A percentile compares a stretch with the other conserved stretches of the same genome.
phyloP scores from a whole-genome alignment of 92 coral and sea anemone species.

The Heteractis magnifica region DNA sequence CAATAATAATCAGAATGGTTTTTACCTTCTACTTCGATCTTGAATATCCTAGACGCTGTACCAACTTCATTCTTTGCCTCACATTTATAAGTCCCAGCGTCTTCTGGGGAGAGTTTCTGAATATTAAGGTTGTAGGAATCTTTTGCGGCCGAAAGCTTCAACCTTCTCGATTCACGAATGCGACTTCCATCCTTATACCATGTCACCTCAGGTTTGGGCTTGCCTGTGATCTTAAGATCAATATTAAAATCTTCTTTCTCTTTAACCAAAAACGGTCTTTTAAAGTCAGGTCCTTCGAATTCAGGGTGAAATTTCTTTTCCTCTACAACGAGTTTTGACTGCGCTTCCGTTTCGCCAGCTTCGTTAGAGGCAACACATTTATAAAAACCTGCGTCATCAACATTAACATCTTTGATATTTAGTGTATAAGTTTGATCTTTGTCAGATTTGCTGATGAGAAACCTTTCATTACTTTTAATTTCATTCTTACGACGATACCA shows the following conservation, averaged over 20 bases:
- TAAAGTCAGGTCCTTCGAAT: conserved; percentile 51
- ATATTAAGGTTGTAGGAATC: conserved; percentile 59
- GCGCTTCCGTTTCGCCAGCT: conserved; percentile 54
- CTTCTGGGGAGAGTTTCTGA: conserved; percentile 55
- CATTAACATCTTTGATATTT: conserved; percentile 63
- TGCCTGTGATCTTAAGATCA: conserved; percentile 67
- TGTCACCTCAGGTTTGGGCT: conserved; percentile 81
- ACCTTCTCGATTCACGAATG: conserved; percentile 63
- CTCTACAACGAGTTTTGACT: conserved; percentile 49
- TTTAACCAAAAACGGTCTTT: conserved; percentile 53
- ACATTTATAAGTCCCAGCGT: conserved; percentile 88
- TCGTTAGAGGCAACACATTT: conserved; percentile 43
- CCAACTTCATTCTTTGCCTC: conserved; percentile 88
- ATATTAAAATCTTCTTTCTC: conserved; percentile 76
- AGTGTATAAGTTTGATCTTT: conserved; percentile 71
- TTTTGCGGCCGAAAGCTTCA: conserved; percentile 51
- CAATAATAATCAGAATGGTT: not conserved
- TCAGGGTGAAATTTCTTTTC: conserved; percentile 65
- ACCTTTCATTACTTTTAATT: conserved; percentile 66
- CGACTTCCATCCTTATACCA: conserved; percentile 83
- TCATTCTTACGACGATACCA: conserved; percentile 81
- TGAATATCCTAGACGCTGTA: conserved; percentile 60
- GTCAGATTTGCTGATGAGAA: conserved; percentile 58
- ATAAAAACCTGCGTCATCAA: conserved; percentile 75
- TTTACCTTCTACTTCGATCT: conserved; percentile 77